phyloP scores from a whole-genome alignment of 2,888 invertebrate species.

The Biston betularia region DNA sequence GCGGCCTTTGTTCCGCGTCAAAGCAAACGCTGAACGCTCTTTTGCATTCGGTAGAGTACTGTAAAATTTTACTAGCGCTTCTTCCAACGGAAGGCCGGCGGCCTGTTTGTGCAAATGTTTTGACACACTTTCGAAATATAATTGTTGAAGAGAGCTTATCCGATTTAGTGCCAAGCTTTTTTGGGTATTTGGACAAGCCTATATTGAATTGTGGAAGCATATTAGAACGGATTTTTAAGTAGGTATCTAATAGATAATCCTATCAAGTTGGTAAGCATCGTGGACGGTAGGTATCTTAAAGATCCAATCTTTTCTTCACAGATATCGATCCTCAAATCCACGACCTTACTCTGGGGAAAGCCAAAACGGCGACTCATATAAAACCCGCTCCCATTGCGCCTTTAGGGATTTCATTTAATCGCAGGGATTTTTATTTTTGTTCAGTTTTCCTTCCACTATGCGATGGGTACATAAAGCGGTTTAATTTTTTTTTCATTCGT shows the following conservation, averaged over 20 bases:
- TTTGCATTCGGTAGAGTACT: constrained; percentile 60
- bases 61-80: constrained; percentile 61
- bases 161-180: constrained; percentile 2
- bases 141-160: constrained; percentile 23
- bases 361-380: constrained; percentile 35
- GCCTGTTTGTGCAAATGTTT: constrained; percentile 51
- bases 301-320: constrained; percentile 16
- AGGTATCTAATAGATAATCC: neutral
- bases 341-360: constrained; percentile 32
- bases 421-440: constrained; percentile 24
- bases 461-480: neutral
- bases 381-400: constrained; percentile 26
- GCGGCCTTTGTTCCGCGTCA: constrained; percentile 60
- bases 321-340: constrained; percentile 31
- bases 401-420: constrained; percentile 33
- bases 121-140: constrained; percentile 42
- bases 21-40: constrained; percentile 68
- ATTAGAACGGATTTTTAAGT: too few relatives aligned
- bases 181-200: too few relatives aligned
- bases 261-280: neutral
- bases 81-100: constrained; percentile 49
- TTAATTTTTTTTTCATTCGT: too few relatives aligned
- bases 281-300: constrained; percentile 2
- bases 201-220: too few relatives aligned
- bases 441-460: constrained; percentile 22